Conservation (phyloP, 2,797 vertebrate species). For the Sebastes steindachneri region DNA sequence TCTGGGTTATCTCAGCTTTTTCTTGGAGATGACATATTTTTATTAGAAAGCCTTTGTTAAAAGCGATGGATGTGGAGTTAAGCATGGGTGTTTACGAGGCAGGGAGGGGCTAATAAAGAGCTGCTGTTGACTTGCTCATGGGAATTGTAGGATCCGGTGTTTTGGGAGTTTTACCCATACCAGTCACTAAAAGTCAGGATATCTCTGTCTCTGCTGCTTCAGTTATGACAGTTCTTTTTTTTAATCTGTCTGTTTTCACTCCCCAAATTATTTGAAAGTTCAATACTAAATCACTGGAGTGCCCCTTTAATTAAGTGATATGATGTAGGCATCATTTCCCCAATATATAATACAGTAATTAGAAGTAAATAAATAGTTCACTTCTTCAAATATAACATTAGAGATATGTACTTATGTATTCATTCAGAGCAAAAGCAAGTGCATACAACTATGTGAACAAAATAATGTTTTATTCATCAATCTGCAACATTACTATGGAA, state of each 20-base stretch:
- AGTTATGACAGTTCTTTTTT: neutral
- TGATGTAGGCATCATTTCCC: neutral
- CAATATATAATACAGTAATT: neutral
- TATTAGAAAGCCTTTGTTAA: neutral
- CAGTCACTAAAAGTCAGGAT: neutral
- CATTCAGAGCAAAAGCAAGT: neutral
- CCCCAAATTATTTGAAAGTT: neutral
- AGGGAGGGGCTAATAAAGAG: neutral
- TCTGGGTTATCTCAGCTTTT: neutral
- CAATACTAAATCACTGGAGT: neutral
- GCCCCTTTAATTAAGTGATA: neutral
- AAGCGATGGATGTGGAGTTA: neutral
- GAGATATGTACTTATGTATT: neutral
- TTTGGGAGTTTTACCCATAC: neutral
- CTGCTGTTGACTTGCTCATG: neutral
- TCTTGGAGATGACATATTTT: neutral
- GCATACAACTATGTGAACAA: slow-evolving; percentile 36
- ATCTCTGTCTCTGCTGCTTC: neutral
- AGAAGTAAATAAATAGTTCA: neutral
- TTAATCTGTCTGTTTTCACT: neutral
- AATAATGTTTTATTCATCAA: slow-evolving; percentile 50
- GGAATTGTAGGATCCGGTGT: neutral
- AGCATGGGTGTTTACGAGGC: neutral
- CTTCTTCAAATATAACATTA: neutral
- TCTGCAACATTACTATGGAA: neutral